These are phyloP conservation scores for Panthera leo DNA, from an alignment of 2,113 vertebrate species.

Conservation along the genomic window DNA sequence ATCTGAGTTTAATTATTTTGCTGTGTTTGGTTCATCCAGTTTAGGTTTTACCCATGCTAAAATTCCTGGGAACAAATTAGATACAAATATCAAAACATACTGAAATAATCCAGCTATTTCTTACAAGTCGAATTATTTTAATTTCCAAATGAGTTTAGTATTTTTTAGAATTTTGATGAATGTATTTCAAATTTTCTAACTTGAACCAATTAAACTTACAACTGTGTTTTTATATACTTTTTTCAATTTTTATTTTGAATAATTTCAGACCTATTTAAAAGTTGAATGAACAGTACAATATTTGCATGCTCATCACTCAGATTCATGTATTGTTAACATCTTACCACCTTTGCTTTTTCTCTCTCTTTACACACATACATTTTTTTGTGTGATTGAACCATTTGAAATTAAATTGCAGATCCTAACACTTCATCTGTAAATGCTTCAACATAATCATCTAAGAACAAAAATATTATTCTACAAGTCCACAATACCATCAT, in stretches of 20 bases:
- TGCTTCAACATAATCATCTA: background rate
- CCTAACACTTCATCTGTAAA: background rate
- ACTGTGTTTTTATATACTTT: background rate
- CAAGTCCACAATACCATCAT: background rate
- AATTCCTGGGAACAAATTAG: background rate
- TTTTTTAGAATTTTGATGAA: constrained; percentile 32
- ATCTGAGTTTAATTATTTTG: background rate
- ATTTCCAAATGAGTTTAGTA: background rate
- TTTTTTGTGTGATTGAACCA: background rate
- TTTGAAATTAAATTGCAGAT: constrained; percentile 37
- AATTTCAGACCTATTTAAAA: constrained; percentile 31
- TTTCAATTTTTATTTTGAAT: constrained; percentile 42
- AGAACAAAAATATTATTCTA: background rate
- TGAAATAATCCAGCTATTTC: constrained; percentile 24
- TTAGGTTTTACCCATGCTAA: background rate
- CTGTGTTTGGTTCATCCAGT: background rate
- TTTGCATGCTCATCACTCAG: background rate
- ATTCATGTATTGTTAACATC: background rate
- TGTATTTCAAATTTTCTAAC: constrained; percentile 1
- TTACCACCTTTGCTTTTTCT: background rate
- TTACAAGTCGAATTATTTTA: constrained; percentile 21
- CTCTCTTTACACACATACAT: background rate
- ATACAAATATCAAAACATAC: constrained; percentile 19
- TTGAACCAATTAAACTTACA: constrained; percentile 17
- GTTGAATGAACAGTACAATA: background rate